Percentiles rank a stretch among this genome's conserved stretches.
Evolutionary conservation across 2,888 invertebrate genomes (phyloP).

Genomic region (Hirudinaria manillensis): DNA sequence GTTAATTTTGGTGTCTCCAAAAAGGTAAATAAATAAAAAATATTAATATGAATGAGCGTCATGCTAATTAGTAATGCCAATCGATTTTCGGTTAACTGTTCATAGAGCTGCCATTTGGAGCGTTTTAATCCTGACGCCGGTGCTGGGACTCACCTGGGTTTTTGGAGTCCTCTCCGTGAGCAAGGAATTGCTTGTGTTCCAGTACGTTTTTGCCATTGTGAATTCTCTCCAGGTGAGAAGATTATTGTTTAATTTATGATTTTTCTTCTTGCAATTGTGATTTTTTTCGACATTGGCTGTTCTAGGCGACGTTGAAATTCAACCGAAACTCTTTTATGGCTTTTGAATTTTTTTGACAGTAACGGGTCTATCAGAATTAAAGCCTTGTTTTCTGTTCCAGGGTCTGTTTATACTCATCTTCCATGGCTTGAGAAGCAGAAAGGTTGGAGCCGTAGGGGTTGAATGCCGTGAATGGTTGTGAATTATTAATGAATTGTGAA

Average conservation of each 20-base stretch:
- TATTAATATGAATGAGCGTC: too few relatives aligned
- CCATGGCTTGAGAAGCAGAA: conserved; percentile 34
- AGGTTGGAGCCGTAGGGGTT: conserved; percentile 24
- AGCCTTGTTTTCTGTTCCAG: conserved; percentile 21
- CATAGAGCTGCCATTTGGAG: conserved; percentile 38
- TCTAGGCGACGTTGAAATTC: neutral
- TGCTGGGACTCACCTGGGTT: conserved; percentile 40
- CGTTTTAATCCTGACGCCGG: conserved; percentile 37
- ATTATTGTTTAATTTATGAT: neutral
- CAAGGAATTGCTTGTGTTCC: conserved; percentile 36
- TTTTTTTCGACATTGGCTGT: neutral
- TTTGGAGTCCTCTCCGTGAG: conserved; percentile 40
- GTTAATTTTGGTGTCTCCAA: too few relatives aligned
- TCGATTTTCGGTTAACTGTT: neutral
- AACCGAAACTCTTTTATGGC: too few relatives aligned
- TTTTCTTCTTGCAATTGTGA: neutral
- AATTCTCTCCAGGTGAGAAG: conserved; percentile 39
- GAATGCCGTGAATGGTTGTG: neutral
- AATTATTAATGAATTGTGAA: neutral
- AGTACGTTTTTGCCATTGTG: conserved; percentile 38
- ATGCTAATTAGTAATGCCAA: neutral
- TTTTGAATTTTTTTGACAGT: too few relatives aligned
- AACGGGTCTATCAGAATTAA: too few relatives aligned
- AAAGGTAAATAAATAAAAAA: too few relatives aligned
- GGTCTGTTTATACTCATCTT: conserved; percentile 36